Evolutionary conservation across 2,113 vertebrate genomes (phyloP).

Genomic region (Hippolais icterina): DNA sequence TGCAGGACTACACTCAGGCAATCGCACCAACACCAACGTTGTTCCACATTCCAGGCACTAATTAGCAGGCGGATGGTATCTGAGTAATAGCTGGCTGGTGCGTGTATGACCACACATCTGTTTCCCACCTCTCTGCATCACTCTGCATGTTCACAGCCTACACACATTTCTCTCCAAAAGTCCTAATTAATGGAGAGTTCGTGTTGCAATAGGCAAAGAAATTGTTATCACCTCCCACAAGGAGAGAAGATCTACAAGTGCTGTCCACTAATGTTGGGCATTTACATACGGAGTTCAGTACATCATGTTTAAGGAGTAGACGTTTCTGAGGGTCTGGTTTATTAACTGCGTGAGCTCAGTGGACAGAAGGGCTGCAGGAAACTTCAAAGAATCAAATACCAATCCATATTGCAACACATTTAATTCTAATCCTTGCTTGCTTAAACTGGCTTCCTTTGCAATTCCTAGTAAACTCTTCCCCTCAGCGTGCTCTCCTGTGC

Average conservation of each 20-base stretch:
- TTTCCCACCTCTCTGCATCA: constrained; percentile 43
- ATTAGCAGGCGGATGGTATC: background rate
- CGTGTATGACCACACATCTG: constrained; percentile 25
- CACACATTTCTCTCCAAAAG: background rate
- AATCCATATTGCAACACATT: background rate
- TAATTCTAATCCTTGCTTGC: background rate
- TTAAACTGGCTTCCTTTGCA: background rate
- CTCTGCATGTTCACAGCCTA: constrained; percentile 30
- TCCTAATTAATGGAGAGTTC: background rate
- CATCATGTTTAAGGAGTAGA: background rate
- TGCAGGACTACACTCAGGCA: background rate
- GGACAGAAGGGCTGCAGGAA: background rate
- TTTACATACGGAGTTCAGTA: background rate
- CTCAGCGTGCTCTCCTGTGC: accelerated
- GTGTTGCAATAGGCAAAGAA: constrained; percentile 1
- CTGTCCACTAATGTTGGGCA: background rate
- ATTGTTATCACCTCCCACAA: background rate
- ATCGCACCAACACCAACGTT: background rate
- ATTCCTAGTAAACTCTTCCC: background rate
- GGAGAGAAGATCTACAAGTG: background rate
- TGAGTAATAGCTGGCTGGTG: constrained; percentile 27
- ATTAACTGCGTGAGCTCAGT: background rate
- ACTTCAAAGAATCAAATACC: constrained; percentile 3
- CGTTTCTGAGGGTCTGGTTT: background rate
- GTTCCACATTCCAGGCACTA: background rate